Conservation (phyloP, 2,797 vertebrate species). For the Bradypodion pumilum region DNA sequence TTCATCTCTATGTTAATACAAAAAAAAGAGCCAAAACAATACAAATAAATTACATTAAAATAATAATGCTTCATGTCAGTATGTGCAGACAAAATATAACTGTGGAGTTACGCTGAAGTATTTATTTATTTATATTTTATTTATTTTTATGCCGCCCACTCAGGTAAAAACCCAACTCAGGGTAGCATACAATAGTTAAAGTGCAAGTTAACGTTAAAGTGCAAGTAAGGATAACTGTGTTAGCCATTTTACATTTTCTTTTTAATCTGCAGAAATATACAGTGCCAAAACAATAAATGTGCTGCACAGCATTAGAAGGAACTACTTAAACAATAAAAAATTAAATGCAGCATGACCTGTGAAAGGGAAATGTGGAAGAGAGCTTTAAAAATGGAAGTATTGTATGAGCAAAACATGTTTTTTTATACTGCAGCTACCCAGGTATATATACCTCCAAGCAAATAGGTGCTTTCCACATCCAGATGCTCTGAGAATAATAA, state of each 20-base stretch:
- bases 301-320: too few relatives aligned
- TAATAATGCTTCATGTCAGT: neutral
- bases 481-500: conserved; percentile 78
- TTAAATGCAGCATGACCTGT: conserved; percentile 54
- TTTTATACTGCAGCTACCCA: conserved; percentile 27
- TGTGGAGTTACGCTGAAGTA: conserved; percentile 29
- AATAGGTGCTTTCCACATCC: conserved; percentile 73
- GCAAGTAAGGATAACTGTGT: conserved; percentile 57
- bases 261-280: conserved; percentile 66
- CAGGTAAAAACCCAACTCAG: too few relatives aligned
- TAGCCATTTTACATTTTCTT: conserved; percentile 62
- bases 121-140: too few relatives aligned
- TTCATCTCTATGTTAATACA: neutral
- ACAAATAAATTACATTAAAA: conserved; percentile 10
- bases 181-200: too few relatives aligned
- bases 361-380: conserved; percentile 63
- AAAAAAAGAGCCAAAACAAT: neutral
- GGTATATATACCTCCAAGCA: conserved; percentile 59
- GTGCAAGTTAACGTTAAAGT: conserved; percentile 60
- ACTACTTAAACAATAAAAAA: too few relatives aligned
- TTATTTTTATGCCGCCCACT: too few relatives aligned
- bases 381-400: conserved; percentile 67
- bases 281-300: conserved; percentile 57
- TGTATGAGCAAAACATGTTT: conserved; percentile 69
- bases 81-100: conserved; percentile 37